These are phyloP conservation scores for Meandrina meandrites DNA, from an alignment of 92 coral and sea anemone species.

Conservation along the genomic window DNA sequence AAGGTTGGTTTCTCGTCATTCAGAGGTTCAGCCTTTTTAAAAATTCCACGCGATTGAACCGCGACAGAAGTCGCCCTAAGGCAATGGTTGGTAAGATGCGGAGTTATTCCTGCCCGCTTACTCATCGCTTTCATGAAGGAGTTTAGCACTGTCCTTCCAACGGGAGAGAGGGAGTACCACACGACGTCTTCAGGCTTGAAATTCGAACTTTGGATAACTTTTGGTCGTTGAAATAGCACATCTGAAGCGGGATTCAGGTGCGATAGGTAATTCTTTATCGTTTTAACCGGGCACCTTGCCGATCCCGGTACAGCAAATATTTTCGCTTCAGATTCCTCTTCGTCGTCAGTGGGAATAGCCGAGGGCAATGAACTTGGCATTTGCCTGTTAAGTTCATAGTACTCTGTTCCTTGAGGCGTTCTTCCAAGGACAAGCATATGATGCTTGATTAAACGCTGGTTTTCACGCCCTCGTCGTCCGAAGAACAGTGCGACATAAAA, in stretches of 20 bases:
- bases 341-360: not conserved
- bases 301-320: constrained; percentile 2
- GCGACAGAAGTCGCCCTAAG: constrained; percentile 10
- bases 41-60: not conserved
- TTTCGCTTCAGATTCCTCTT: constrained; percentile 21
- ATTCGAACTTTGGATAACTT: not conserved
- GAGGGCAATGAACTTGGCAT: constrained; percentile 20
- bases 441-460: constrained; percentile 21
- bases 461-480: constrained; percentile 30
- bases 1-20: not conserved
- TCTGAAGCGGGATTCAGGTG: constrained; percentile 46
- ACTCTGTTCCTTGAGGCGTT: constrained; percentile 35
- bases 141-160: not conserved
- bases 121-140: constrained; percentile 8
- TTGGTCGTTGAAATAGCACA: constrained; percentile 29
- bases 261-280: constrained; percentile 42
- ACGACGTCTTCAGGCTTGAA: not conserved
- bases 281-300: constrained; percentile 13
- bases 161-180: not conserved
- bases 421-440: constrained; percentile 30
- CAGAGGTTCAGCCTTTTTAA: not conserved
- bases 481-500: constrained; percentile 29
- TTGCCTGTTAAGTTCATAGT: constrained; percentile 40
- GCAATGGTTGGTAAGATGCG: constrained; percentile 18
- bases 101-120: constrained; percentile 1